Conservation (phyloP, 2,113 vertebrate genomes). For the Tursiops truncatus region DNA sequence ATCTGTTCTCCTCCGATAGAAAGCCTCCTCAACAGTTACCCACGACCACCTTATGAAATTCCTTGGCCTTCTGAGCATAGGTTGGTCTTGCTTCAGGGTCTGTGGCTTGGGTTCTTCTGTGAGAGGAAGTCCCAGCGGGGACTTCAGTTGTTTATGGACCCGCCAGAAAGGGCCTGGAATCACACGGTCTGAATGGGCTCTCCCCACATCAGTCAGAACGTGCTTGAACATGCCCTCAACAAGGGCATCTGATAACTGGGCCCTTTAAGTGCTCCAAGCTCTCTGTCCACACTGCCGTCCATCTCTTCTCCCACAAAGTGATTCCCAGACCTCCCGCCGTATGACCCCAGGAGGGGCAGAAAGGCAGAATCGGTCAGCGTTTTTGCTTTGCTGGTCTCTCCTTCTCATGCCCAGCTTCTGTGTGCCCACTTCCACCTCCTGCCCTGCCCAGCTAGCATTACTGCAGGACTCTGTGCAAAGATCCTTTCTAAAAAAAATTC, state of each 20-base stretch:
- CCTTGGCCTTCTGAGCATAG: background rate
- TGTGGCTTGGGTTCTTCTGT: background rate
- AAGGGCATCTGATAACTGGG: no score
- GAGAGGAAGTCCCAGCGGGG: background rate
- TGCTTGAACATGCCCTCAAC: background rate
- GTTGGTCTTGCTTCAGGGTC: background rate
- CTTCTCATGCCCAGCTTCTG: accelerated
- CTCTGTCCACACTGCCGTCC: no score
- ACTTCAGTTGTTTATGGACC: background rate
- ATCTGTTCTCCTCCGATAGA: accelerated
- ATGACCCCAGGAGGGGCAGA: background rate
- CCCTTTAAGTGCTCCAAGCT: background rate
- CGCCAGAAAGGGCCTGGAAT: background rate
- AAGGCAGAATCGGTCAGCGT: accelerated
- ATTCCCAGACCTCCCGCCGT: background rate
- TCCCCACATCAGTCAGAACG: background rate
- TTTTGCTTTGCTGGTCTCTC: background rate
- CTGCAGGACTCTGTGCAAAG: background rate
- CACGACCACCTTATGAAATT: background rate
- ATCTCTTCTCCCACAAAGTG: background rate
- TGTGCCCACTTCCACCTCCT: background rate
- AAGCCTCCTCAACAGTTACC: background rate
- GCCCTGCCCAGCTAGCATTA: background rate
- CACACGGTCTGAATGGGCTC: background rate
- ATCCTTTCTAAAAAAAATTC: background rate